Evolutionary conservation across 2,888 invertebrate genomes (phyloP).

Genomic region (Latrodectus hesperus): DNA sequence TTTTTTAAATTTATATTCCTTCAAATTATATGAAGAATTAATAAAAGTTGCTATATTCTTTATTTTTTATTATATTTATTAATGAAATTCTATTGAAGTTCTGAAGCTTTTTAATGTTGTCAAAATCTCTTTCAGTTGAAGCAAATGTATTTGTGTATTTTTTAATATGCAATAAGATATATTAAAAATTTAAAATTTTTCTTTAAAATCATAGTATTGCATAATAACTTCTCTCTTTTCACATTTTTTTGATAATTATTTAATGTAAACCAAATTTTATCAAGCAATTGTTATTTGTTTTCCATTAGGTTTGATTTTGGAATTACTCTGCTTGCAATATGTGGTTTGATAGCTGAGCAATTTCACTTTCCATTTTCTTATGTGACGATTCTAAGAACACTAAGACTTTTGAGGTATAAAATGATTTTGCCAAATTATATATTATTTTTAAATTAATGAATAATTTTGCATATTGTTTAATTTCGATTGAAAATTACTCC

Average conservation of each 20-base stretch:
- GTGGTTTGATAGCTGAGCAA: conserved; percentile 82
- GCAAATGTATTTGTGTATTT: too few species aligned
- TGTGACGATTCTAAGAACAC: conserved; percentile 82
- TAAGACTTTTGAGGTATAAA: conserved; percentile 75
- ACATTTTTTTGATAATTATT: neutral
- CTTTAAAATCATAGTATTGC: too few species aligned
- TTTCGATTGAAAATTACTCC: neutral
- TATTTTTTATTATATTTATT: conserved; percentile 4
- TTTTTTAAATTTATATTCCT: too few species aligned
- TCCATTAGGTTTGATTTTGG: conserved; percentile 74
- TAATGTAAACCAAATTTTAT: neutral
- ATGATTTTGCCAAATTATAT: neutral
- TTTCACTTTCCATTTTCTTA: conserved; percentile 82
- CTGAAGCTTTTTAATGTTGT: too few species aligned
- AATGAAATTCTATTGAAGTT: too few species aligned
- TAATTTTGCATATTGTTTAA: neutral
- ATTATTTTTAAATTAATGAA: neutral
- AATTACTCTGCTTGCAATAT: conserved; percentile 76
- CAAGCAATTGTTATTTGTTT: too few species aligned
- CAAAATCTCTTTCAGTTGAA: too few species aligned
- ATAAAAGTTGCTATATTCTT: neutral
- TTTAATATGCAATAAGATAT: too few species aligned
- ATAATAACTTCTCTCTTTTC: too few species aligned
- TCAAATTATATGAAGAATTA: too few species aligned
- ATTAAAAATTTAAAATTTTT: too few species aligned